Evolutionary conservation across 1,140 invertebrate genomes (phyloP), one percentile per base, ranked within the genome.

Genomic region (Pygmarrhopalites habei): DNA sequence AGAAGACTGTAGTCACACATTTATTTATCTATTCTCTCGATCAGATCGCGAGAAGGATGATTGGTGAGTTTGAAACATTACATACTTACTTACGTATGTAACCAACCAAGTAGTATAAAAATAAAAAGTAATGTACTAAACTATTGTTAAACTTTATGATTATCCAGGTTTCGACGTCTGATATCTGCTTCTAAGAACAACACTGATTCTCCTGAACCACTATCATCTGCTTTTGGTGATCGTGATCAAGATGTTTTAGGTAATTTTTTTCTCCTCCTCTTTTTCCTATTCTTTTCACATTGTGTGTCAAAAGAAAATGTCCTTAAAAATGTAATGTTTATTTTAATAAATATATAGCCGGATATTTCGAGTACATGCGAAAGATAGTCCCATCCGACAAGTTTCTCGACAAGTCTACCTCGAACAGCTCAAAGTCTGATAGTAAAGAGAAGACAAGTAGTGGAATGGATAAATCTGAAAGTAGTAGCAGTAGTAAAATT

Each of bases 31-130:
- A 55, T 94, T 95, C 77, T 84, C 88, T 2, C 79, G 91, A 64
- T 85, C 86, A 55, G 85, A 88, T 71, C 77, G 89, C 51, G 89
- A 94, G 70, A 95, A 95, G 75, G 91, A 94, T 77, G 85, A 92
- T 70, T 95, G 92, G 91, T 90, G 79, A 75, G 74, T 47, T 23
- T 29, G n/a, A n/a, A n/a, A n/a, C n/a, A n/a, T n/a, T n/a, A n/a
- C n/a, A n/a, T n/a, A n/a, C n/a, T n/a, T n/a, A n/a, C n/a, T n/a
- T n/a, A n/a, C n/a, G n/a, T n/a, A n/a, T n/a, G n/a, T n/a, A n/a
- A n/a, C n/a, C n/a, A n/a, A n/a, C n/a, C n/a, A n/a, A n/a, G n/a
- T n/a, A n/a, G n/a, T n/a, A n/a, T n/a, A n/a, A n/a, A n/a, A n/a
- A n/a, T n/a, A n/a, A n/a, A n/a, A n/a, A n/a, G n/a, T n/a, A n/a